Evolutionary conservation across 2,113 vertebrate genomes (phyloP).

Genomic region (Capra hircus): DNA sequence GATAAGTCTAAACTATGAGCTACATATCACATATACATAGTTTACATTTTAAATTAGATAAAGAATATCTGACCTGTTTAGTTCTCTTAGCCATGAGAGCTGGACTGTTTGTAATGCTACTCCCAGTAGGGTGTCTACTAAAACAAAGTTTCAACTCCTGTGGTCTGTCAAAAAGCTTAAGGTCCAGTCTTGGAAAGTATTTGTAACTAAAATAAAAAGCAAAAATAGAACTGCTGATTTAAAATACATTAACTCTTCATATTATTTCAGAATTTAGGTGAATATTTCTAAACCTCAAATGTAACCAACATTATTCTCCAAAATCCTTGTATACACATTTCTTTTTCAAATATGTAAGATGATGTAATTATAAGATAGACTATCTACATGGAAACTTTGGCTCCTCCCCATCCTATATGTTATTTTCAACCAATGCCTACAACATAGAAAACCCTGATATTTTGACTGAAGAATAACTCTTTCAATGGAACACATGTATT

Average conservation of each 20-base stretch:
- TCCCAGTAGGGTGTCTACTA: slow-evolving; percentile 84
- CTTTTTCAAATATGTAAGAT: background rate
- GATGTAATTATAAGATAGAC: background rate
- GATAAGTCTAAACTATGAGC: background rate
- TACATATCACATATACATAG: slow-evolving; percentile 22
- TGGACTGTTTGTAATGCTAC: slow-evolving; percentile 90
- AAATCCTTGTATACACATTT: background rate
- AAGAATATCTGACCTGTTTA: slow-evolving; percentile 88
- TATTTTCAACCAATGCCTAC: slow-evolving; percentile 25
- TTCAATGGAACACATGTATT: background rate
- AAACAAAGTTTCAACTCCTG: slow-evolving; percentile 86
- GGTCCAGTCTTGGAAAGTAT: slow-evolving; percentile 89
- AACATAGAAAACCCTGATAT: background rate
- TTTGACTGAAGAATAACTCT: slow-evolving; percentile 1
- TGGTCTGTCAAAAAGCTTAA: slow-evolving; percentile 92
- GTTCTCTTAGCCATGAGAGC: slow-evolving; percentile 96
- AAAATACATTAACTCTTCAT: slow-evolving; percentile 54
- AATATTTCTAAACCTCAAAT: slow-evolving; percentile 35
- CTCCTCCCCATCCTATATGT: background rate
- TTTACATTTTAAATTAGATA: slow-evolving; percentile 49
- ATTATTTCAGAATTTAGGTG: slow-evolving; percentile 27
- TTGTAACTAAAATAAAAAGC: slow-evolving; percentile 86
- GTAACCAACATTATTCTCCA: background rate
- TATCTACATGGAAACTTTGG: background rate
- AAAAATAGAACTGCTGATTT: slow-evolving; percentile 55